Evolutionary conservation across 2,888 invertebrate species (phyloP).

Genomic region (Bruchidius siliquastri): DNA sequence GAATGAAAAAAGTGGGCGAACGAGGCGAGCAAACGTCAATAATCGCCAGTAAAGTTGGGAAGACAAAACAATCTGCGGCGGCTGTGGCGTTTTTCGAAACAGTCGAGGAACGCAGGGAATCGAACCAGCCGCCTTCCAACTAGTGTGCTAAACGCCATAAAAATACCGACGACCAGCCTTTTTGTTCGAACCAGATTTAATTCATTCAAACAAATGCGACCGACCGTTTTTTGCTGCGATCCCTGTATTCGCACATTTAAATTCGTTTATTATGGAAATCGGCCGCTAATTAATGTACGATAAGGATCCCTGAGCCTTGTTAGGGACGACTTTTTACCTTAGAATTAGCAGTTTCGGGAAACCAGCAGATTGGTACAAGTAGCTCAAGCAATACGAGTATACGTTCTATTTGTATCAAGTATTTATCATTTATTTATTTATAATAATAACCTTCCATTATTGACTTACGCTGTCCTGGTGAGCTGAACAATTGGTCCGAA

Average conservation of each 20-base stretch:
- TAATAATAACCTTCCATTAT: no score
- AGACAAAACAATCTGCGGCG: constrained; percentile 30
- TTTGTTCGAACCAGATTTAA: constrained; percentile 1
- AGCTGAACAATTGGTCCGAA: no score
- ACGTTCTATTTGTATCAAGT: no score
- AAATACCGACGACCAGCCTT: constrained; percentile 34
- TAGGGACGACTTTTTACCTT: not conserved
- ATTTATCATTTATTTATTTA: no score
- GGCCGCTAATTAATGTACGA: constrained; percentile 14
- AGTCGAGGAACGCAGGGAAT: constrained; percentile 33
- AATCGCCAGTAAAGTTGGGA: constrained; percentile 25
- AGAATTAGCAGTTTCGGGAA: not conserved
- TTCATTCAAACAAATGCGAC: constrained; percentile 1
- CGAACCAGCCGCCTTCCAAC: constrained; percentile 40
- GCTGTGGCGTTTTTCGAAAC: constrained; percentile 19
- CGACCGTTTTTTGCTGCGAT: not conserved
- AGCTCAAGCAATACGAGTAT: not conserved
- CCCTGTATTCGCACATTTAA: constrained; percentile 17
- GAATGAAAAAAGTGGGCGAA: not conserved
- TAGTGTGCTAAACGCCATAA: constrained; percentile 44
- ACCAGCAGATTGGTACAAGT: not conserved
- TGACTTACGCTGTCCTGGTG: no score
- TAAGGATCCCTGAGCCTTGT: constrained; percentile 10
- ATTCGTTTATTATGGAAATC: constrained; percentile 22
- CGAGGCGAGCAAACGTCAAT: not conserved